A percentile compares a stretch with the other conserved stretches of the same genome.
Evolutionary conservation across 2,797 vertebrate genomes (phyloP).

Genomic region (Pangasius sanitwongsei): DNA sequence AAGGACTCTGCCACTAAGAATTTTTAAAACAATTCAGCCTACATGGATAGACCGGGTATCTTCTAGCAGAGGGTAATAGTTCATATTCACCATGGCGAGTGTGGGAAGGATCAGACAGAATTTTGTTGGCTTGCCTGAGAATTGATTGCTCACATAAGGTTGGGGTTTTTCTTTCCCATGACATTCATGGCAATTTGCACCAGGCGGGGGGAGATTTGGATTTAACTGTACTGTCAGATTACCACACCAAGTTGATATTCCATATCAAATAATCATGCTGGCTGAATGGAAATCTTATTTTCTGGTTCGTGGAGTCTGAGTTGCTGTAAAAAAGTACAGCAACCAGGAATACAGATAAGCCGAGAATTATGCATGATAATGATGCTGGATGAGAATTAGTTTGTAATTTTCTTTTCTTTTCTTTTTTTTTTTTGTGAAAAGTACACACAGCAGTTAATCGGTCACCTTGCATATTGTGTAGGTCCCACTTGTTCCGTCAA

Average conservation of each 20-base stretch:
- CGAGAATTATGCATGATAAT: not conserved
- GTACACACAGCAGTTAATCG: not conserved
- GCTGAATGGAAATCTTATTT: conserved; percentile 13
- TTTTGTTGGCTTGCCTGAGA: conserved; percentile 18
- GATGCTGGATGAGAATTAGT: not conserved
- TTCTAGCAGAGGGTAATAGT: conserved; percentile 14
- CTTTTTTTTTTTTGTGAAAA: not conserved
- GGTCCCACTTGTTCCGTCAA: too few species aligned
- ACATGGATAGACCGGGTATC: conserved; percentile 3
- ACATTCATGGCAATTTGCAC: conserved; percentile 70
- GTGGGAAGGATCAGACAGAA: conserved; percentile 22
- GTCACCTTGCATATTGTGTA: not conserved
- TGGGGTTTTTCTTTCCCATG: conserved; percentile 62
- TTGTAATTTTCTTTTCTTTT: not conserved
- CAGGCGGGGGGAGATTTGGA: not conserved
- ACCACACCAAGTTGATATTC: conserved; percentile 10
- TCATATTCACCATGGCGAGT: conserved; percentile 22
- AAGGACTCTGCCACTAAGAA: not conserved
- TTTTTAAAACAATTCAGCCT: conserved; percentile 61
- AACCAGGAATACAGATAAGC: not conserved
- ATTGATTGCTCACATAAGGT: conserved; percentile 25
- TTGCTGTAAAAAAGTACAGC: not conserved
- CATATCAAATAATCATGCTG: conserved; percentile 7
- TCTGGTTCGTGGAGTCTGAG: not conserved
- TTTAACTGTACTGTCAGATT: conserved; percentile 17